phyloP scores from a whole-genome alignment of 2,113 vertebrate species.

The Pristiophorus japonicus region DNA sequence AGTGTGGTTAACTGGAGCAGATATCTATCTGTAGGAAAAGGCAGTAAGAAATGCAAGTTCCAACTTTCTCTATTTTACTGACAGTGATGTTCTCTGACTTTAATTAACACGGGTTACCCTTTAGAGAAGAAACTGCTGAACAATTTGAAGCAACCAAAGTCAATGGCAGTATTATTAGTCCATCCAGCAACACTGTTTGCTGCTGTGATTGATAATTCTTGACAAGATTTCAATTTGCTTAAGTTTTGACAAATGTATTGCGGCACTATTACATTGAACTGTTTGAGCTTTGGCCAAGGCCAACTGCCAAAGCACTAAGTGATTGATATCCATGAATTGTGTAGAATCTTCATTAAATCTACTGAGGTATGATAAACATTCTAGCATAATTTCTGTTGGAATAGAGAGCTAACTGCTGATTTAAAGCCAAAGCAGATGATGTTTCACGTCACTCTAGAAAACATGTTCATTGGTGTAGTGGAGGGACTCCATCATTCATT shows the following conservation, averaged over 20 bases:
- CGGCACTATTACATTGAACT: constrained; percentile 19
- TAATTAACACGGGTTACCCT: constrained; percentile 56
- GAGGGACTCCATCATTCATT: background rate
- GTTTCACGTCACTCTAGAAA: background rate
- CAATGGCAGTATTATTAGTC: constrained; percentile 47
- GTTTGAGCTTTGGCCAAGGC: background rate
- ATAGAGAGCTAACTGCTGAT: background rate
- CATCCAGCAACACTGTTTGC: constrained; percentile 56
- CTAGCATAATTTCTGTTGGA: background rate
- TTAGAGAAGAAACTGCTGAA: constrained; percentile 52
- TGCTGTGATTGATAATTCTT: constrained; percentile 55
- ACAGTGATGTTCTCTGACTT: constrained; percentile 51
- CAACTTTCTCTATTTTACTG: constrained; percentile 51
- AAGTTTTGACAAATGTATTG: constrained; percentile 63
- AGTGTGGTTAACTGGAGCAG: constrained; percentile 65
- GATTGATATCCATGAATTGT: background rate
- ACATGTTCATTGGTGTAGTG: background rate
- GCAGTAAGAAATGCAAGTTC: background rate
- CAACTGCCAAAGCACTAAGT: background rate
- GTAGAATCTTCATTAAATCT: background rate
- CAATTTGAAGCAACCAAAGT: constrained; percentile 53
- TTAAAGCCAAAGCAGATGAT: background rate
- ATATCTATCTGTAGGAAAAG: constrained; percentile 62
- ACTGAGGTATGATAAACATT: background rate
- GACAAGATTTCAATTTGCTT: constrained; percentile 62